phyloP scores from a whole-genome alignment of 2,797 vertebrate species.

The Leuciscus waleckii region DNA sequence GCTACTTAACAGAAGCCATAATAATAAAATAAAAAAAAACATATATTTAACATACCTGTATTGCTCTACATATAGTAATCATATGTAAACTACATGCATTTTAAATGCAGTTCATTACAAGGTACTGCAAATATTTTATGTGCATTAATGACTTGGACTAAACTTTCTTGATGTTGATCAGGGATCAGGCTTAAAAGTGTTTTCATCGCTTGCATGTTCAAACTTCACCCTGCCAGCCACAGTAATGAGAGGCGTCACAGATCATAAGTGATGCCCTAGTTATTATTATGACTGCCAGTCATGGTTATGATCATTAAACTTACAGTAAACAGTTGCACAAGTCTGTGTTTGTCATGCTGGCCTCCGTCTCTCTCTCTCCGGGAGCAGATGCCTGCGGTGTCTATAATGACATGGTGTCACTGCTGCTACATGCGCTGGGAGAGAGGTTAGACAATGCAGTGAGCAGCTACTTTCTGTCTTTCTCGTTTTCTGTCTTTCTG shows the following conservation, averaged over 20 bases:
- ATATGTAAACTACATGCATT: not conserved
- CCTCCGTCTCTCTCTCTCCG: constrained; percentile 26
- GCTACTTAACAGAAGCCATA: not conserved
- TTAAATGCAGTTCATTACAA: not conserved
- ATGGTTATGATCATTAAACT: constrained; percentile 49
- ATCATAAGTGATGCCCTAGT: constrained; percentile 45
- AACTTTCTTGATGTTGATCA: constrained; percentile 35
- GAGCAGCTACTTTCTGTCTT: constrained; percentile 24
- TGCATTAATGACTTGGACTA: constrained; percentile 16
- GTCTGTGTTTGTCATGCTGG: constrained; percentile 42
- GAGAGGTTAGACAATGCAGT: constrained; percentile 45
- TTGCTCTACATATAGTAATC: not conserved
- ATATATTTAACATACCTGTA: not conserved
- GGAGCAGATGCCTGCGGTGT: constrained; percentile 44
- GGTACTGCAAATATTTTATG: not conserved
- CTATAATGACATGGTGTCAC: constrained; percentile 48
- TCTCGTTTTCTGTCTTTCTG: constrained; percentile 34
- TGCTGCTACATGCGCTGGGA: constrained; percentile 40
- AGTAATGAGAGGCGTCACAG: constrained; percentile 46
- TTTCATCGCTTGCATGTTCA: not conserved
- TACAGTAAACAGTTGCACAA: constrained; percentile 43
- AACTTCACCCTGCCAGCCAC: constrained; percentile 31
- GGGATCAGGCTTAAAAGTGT: constrained; percentile 23
- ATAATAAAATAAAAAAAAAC: not conserved
- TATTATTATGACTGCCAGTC: constrained; percentile 48